A percentile compares a stretch with the other conserved stretches of the same genome.
phyloP scores from a whole-genome alignment of 2,888 invertebrate genomes.

The Pristionchus arcanus region DNA sequence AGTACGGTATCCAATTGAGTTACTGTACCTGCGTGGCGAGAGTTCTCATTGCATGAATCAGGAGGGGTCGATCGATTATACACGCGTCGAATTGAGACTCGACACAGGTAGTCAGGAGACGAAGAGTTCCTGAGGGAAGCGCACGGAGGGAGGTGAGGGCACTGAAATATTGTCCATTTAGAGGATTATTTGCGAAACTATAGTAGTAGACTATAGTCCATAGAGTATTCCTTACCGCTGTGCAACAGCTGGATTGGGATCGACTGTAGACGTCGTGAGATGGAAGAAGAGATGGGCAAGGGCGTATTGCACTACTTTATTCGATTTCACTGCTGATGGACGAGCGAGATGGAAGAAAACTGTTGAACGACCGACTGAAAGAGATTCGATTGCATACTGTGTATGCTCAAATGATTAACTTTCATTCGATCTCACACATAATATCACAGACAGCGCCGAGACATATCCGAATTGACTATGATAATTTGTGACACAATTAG shows the following conservation, averaged over 20 bases:
- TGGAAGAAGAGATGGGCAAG: conserved; percentile 97
- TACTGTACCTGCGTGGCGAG: conserved; percentile 87
- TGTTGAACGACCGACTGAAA: conserved; percentile 91
- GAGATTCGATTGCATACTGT: too few relatives aligned
- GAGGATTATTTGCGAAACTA: conserved; percentile 85
- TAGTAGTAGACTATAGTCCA: too few relatives aligned
- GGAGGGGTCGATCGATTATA: conserved; percentile 95
- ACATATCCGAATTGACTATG: background rate
- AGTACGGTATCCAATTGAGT: background rate
- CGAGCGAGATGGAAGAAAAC: conserved; percentile 95
- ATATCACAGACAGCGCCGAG: background rate
- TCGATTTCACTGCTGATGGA: conserved; percentile 89
- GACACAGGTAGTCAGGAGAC: conserved; percentile 84
- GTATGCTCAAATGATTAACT: background rate
- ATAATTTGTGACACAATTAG: too few relatives aligned
- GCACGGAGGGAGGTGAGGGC: conserved; percentile 74
- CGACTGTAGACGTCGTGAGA: conserved; percentile 95
- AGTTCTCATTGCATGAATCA: conserved; percentile 94
- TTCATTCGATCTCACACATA: background rate
- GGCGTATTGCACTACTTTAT: conserved; percentile 83
- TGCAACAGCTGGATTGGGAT: conserved; percentile 94
- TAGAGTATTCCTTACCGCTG: conserved; percentile 83
- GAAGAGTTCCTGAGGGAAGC: conserved; percentile 72
- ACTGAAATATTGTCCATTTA: conserved; percentile 61
- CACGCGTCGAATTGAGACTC: conserved; percentile 98